These are phyloP conservation scores for Zaprionus camerounensis DNA, from an alignment of 1,140 invertebrate genomes.

Conservation along the genomic window DNA sequence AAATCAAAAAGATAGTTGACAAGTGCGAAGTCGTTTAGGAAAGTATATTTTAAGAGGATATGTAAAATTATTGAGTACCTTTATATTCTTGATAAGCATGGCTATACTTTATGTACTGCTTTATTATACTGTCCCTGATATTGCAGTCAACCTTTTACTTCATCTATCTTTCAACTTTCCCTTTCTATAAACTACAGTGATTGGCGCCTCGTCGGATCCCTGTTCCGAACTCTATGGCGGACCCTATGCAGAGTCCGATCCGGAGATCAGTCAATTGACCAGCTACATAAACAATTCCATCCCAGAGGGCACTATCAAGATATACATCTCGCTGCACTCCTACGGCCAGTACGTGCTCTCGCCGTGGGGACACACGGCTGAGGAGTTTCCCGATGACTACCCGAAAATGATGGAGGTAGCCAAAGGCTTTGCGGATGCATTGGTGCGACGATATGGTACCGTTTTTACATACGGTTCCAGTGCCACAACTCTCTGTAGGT, in stretches of 20 bases:
- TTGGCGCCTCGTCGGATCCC: constrained; percentile 85
- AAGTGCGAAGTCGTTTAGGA: too few species aligned
- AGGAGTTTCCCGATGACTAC: constrained; percentile 85
- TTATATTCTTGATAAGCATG: too few species aligned
- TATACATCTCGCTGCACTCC: constrained; percentile 85
- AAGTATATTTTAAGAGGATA: too few species aligned
- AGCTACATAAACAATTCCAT: constrained; percentile 78
- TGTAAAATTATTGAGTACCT: too few species aligned
- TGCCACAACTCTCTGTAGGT: constrained; percentile 85
- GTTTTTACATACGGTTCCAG: constrained; percentile 85
- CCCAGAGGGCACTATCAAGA: constrained; percentile 77
- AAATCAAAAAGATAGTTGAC: too few species aligned
- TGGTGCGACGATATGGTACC: constrained; percentile 83
- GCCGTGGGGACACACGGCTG: constrained; percentile 82
- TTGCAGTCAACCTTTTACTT: neutral
- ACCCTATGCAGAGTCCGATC: constrained; percentile 86
- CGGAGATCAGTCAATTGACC: constrained; percentile 85
- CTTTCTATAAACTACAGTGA: constrained; percentile 35
- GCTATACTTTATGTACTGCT: too few species aligned
- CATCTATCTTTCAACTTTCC: neutral
- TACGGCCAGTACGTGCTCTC: constrained; percentile 85
- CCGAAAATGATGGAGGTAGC: constrained; percentile 85
- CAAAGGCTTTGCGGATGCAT: constrained; percentile 83
- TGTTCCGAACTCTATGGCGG: constrained; percentile 87
- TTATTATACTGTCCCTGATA: too few species aligned